A percentile compares a stretch with the other conserved stretches of the same genome.
Conservation (phyloP, 2,797 vertebrate species). For the Lagocephalus sceleratus region DNA sequence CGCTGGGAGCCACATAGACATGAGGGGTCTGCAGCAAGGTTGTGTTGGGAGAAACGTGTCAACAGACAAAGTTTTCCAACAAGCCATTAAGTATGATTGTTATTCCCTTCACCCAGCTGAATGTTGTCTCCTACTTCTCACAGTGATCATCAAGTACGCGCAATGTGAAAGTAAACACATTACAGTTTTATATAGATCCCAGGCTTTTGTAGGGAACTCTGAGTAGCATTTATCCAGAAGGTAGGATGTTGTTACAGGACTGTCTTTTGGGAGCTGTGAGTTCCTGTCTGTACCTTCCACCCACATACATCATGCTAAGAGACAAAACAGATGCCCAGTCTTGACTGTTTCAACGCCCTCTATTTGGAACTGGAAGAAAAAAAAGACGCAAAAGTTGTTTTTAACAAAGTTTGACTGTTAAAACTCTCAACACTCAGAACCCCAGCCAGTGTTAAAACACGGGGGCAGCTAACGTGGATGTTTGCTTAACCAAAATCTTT, state of each 20-base stretch:
- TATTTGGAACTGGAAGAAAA: conserved; percentile 19
- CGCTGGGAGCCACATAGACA: too few species aligned
- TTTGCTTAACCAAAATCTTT: too few species aligned
- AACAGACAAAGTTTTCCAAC: too few species aligned
- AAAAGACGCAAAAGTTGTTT: conserved; percentile 1
- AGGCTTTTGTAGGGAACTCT: conserved; percentile 28
- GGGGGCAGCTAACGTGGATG: conserved; percentile 1
- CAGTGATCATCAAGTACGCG: too few species aligned
- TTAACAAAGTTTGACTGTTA: conserved; percentile 18
- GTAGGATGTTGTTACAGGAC: conserved; percentile 70
- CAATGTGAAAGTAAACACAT: too few species aligned
- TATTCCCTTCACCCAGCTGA: too few species aligned
- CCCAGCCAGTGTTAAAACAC: background rate
- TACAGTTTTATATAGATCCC: too few species aligned
- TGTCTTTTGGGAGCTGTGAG: conserved; percentile 63
- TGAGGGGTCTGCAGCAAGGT: too few species aligned
- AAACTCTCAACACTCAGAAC: background rate
- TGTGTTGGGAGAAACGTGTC: too few species aligned
- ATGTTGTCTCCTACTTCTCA: too few species aligned
- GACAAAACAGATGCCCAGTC: conserved; percentile 71
- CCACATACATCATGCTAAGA: conserved; percentile 70
- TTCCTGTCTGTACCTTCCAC: conserved; percentile 77
- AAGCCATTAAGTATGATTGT: too few species aligned
- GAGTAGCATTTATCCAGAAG: conserved; percentile 67
- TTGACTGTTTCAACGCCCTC: conserved; percentile 35